Conservation (phyloP, 2,113 vertebrate species). For the Sinosuthora webbiana region DNA sequence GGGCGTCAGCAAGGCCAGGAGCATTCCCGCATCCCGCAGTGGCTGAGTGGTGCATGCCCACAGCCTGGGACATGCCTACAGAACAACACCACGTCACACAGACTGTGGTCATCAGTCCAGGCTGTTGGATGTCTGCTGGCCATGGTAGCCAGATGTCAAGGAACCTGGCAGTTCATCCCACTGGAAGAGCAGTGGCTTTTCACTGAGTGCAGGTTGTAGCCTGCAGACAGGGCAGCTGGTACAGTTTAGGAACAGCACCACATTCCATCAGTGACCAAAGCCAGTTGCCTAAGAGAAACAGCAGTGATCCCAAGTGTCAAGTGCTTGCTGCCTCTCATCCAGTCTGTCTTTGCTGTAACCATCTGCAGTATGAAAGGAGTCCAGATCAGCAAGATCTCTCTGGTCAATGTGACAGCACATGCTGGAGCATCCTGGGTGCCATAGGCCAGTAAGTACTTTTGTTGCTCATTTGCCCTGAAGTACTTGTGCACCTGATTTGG, state of each 20-base stretch:
- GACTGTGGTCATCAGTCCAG: not conserved
- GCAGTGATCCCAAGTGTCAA: not conserved
- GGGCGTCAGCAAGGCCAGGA: not conserved
- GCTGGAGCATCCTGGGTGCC: not conserved
- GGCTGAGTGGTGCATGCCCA: not conserved
- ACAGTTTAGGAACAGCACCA: accelerated
- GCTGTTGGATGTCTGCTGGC: not conserved
- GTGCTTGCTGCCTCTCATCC: not conserved
- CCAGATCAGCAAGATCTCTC: not conserved
- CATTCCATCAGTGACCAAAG: not conserved
- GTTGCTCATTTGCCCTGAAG: not conserved
- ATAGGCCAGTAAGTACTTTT: not conserved
- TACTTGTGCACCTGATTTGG: not conserved
- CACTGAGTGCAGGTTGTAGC: not conserved
- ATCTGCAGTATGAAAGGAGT: not conserved
- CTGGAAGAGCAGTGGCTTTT: not conserved
- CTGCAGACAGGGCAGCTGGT: not conserved
- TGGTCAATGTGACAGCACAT: not conserved
- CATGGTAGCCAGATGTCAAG: not conserved
- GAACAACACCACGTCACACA: accelerated
- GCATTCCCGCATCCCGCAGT: accelerated
- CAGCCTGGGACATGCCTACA: not conserved
- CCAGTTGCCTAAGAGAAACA: not conserved
- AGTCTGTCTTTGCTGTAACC: not conserved
- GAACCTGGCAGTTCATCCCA: not conserved